phyloP scores from a whole-genome alignment of 2,113 vertebrate genomes.

The Corydoras sp. region DNA sequence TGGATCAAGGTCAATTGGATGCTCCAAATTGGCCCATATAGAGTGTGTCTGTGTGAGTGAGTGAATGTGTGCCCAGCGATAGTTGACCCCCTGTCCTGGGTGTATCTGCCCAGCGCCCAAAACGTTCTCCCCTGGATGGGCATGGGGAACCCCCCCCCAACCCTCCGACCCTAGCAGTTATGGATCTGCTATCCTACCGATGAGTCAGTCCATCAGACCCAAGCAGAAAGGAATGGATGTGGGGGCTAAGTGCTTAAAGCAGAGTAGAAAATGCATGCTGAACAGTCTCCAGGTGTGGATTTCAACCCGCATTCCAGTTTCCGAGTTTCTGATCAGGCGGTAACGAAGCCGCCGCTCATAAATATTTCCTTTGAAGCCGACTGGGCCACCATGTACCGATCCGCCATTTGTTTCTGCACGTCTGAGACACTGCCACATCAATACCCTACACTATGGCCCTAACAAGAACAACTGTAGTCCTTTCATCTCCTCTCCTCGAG shows the following conservation, averaged over 20 bases:
- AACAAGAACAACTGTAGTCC: slow-evolving; percentile 59
- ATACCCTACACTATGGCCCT: slow-evolving; percentile 65
- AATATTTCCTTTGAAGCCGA: slow-evolving; percentile 54
- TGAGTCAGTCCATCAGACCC: no score
- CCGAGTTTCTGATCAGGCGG: slow-evolving; percentile 30
- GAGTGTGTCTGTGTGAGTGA: no score
- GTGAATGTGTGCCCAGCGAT: no score
- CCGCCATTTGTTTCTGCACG: slow-evolving; percentile 62
- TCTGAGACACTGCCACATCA: slow-evolving; percentile 64
- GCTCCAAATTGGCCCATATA: no score
- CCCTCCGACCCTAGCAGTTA: no score
- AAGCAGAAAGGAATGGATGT: background rate
- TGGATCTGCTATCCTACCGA: no score
- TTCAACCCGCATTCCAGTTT: slow-evolving; percentile 26
- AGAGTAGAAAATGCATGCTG: slow-evolving; percentile 2
- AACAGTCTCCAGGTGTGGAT: slow-evolving; percentile 34
- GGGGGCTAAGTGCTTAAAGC: background rate
- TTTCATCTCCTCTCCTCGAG: slow-evolving; percentile 61
- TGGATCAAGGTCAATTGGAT: no score
- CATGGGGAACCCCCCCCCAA: no score
- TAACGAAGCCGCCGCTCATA: slow-evolving; percentile 48
- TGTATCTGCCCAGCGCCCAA: no score
- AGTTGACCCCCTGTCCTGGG: no score
- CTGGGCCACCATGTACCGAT: slow-evolving; percentile 56
- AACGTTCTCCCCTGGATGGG: no score